These are phyloP conservation scores for Eulemur albifrons DNA, from an alignment of 2,797 vertebrate species.

Conservation along the genomic window DNA sequence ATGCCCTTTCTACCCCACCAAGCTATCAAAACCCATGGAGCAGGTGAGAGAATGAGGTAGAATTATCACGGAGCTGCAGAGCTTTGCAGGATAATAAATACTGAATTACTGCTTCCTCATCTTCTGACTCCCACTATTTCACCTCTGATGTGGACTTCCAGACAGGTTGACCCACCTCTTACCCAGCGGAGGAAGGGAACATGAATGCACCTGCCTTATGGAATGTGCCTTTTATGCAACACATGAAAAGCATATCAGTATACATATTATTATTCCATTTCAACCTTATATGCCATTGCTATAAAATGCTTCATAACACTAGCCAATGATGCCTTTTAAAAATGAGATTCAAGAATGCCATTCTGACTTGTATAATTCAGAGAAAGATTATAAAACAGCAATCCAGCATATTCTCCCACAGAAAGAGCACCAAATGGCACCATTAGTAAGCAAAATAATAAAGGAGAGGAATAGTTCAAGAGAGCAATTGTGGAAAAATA, in stretches of 20 bases:
- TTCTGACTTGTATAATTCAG: neutral
- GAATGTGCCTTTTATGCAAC: neutral
- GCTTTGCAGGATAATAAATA: neutral
- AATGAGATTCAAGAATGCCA: neutral
- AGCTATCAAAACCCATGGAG: neutral
- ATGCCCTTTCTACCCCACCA: neutral
- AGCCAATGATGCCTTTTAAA: conserved; percentile 1
- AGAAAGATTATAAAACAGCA: neutral
- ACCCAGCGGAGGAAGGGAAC: neutral
- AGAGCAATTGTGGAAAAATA: neutral
- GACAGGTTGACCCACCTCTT: neutral
- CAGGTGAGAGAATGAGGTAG: neutral
- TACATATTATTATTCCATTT: neutral
- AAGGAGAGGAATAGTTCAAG: conserved; percentile 25
- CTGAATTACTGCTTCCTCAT: neutral
- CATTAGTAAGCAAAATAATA: neutral
- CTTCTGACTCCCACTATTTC: neutral
- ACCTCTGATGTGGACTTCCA: neutral
- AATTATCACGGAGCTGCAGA: neutral
- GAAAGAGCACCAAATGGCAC: neutral
- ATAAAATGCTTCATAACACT: neutral
- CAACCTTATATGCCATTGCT: neutral
- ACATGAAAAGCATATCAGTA: neutral
- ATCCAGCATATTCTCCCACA: neutral
- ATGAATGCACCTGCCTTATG: neutral